Base-by-base conservation (phyloP, 2,888 invertebrate genomes). In the Chesias legatella region DNA sequence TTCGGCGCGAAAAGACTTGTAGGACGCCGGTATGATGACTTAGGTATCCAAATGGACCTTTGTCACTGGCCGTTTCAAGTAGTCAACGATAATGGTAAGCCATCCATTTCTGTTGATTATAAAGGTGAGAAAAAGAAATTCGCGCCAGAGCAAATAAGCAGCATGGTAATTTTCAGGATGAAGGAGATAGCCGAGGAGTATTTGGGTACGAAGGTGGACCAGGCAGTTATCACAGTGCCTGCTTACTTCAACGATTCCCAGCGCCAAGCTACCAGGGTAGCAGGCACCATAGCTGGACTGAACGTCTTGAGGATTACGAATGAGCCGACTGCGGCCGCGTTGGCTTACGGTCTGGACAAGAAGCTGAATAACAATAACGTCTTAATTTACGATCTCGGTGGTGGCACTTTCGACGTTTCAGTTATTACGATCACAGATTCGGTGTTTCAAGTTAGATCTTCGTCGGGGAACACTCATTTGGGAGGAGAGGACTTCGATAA, bases 401-500 rank as follows among this genome's bases (percentile, higher is more conserved):
- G 82, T 0, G 80, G 80, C 1, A 81, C 77, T 26, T 68, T 81
- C 3, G 79, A 83, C 27, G 79, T 81, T 17, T 76, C 82, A 6
- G 49, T 83, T 7, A 25, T 84, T 1, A 68, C 56, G 3, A 70
- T 81, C 7, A 62, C 56, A 0, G 61, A 68, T 9, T 68, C 69
- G 0, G 50, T 74, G 0, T 82, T 72, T 11, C 66, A 79, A 54
- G 82, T 84, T 0, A 79, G 68, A 38, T 60, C 77, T 0, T 79
- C 78, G 0, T 66, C 73, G 0, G 79, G 81, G 0, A 75, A 73
- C 27, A 69, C 73, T 0, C 57, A 69, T 10, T 45, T 82, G 0
- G 82, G 83, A 0, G 83, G 83, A 0, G 79, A 81, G 11, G 81
- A 83, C 27, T 84, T 82, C n/a, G 81, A 84, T 23, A 75, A 73